Base-by-base conservation (phyloP, 2,888 invertebrate species). In the Cremastinae sp. region DNA sequence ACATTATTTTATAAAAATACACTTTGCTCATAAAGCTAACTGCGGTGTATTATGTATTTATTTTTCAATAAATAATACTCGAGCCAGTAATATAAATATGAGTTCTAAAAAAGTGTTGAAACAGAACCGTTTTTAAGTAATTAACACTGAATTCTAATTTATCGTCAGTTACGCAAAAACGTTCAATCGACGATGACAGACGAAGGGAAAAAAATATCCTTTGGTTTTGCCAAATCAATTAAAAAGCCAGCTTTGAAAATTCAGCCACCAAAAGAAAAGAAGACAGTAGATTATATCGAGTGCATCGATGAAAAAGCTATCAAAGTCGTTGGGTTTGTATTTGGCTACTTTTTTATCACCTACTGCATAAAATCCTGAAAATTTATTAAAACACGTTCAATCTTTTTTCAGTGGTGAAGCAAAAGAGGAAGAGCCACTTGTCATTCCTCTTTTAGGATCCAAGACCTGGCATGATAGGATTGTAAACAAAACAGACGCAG, bases 281-380 rank as follows among this genome's bases (percentile, higher is more conserved):
- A 93, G 71, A 92, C 91, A 82, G 92, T 91, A 81, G 94, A 96
- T 84, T 92, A 94, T 56, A 95, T 96, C 70, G 94, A 95, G 84
- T 95, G 94, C 84, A 90, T 96, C 1, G 96, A 96, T 90, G 94
- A 93, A 18, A 93, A 95, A 84, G 91, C 94, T 56, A 95, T 96
- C 53, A 95, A 95, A 92, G 91, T 96, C 41, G 91, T 94, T 61
- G 93, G 93, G 95, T 95, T 91, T 91, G 93, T 91, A 47, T 78
- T 77, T 4, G 0, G 8, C 7, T 28, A 36, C 5, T 22, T n/a
- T 12, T 22, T 9, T 8, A 28, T 22, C 22, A 10, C 22, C 10
- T 5, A 53, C n/a, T 7, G 5, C 20, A 22, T 22, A 8, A n/a
- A 20, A 8, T 10, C 5, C n/a, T 49, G 8, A 2, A 45, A 45